phyloP scores from a whole-genome alignment of 1,140 invertebrate genomes.

The Neocloeon triangulifer region DNA sequence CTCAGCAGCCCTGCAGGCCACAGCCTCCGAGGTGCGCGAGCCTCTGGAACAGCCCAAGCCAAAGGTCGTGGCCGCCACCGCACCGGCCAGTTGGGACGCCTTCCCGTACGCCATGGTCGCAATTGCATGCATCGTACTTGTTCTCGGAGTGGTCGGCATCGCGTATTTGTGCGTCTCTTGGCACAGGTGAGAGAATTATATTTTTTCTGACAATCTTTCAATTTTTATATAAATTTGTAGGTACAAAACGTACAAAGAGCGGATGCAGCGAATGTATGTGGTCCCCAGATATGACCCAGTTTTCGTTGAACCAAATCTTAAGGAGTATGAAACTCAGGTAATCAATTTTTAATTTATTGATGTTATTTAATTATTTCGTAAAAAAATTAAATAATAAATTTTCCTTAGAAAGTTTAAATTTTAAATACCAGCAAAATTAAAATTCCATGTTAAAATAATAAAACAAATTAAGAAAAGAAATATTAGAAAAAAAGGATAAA shows the following conservation, averaged over 20 bases:
- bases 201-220: conserved; percentile 2
- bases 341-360: conserved; percentile 4
- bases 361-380: too few relatives aligned
- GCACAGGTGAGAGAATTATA: conserved; percentile 44
- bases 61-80: conserved; percentile 24
- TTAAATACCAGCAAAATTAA: too few relatives aligned
- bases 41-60: conserved; percentile 25
- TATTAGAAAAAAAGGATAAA: too few relatives aligned
- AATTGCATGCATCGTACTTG: conserved; percentile 63
- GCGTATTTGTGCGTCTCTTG: conserved; percentile 81
- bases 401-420: too few relatives aligned
- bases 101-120: conserved; percentile 71
- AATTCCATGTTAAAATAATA: too few relatives aligned
- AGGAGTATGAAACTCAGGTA: conserved; percentile 64
- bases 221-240: conserved; percentile 17
- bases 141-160: conserved; percentile 64
- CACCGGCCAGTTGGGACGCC: conserved; percentile 41
- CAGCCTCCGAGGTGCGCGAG: conserved; percentile 40
- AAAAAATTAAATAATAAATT: too few relatives aligned
- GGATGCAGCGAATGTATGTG: conserved; percentile 46
- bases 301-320: conserved; percentile 49
- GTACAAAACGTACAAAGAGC: conserved; percentile 57
- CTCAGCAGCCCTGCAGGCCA: conserved; percentile 32
- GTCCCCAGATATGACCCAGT: conserved; percentile 57
- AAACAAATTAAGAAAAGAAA: too few relatives aligned